These are phyloP conservation scores for Gymnopithys bicolor DNA, from an alignment of 2,797 vertebrate species.

Conservation along the genomic window DNA sequence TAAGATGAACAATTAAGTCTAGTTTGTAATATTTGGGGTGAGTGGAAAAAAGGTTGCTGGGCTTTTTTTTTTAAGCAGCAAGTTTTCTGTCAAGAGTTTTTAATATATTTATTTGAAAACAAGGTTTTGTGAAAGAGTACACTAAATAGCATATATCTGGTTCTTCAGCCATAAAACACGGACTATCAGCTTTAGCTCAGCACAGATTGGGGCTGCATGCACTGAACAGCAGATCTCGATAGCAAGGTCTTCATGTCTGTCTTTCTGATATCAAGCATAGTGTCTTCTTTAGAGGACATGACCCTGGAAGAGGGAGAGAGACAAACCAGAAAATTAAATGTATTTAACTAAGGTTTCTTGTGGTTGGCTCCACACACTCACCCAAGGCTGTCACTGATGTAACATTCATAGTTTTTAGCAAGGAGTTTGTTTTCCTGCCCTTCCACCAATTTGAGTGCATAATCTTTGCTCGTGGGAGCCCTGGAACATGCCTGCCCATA, in stretches of 20 bases:
- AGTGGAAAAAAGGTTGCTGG: not conserved
- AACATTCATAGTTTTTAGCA: conserved; percentile 3
- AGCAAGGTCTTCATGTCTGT: conserved; percentile 43
- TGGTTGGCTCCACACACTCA: not conserved
- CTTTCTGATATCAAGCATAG: conserved; percentile 27
- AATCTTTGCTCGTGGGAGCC: not conserved
- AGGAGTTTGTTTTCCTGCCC: conserved; percentile 18
- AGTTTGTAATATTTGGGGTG: not conserved
- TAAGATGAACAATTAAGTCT: not conserved
- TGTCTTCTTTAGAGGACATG: conserved; percentile 44
- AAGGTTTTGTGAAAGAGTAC: conserved; percentile 77
- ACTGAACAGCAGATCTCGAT: conserved; percentile 53
- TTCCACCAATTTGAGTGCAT: not conserved
- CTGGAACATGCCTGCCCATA: conserved; percentile 37
- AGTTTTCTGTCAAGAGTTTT: conserved; percentile 61
- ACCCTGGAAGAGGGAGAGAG: conserved; percentile 21
- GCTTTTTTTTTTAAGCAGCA: not conserved
- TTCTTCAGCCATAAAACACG: conserved; percentile 62
- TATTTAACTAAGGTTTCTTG: not conserved
- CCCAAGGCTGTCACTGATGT: not conserved
- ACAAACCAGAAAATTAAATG: not conserved
- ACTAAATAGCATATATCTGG: conserved; percentile 71
- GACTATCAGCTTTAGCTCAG: conserved; percentile 64
- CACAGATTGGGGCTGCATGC: conserved; percentile 67
- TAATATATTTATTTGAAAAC: conserved; percentile 83